Percentiles rank a stretch among this genome's conserved stretches.
These are phyloP conservation scores for Cardiocondyla obscurior DNA, from an alignment of 1,140 invertebrate species.

Conservation along the genomic window DNA sequence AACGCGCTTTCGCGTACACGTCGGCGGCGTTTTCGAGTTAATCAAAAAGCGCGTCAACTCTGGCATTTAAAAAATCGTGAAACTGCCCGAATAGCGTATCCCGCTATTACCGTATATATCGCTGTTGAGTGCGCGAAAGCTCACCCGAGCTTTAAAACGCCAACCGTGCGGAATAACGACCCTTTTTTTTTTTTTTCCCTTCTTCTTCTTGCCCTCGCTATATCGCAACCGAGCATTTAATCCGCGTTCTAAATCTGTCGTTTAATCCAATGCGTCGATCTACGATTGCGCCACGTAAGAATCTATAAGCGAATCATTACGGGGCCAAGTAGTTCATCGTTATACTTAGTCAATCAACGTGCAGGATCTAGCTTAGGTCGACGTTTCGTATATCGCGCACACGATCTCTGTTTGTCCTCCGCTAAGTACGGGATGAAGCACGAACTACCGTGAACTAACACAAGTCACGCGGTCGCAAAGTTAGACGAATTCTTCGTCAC, in stretches of 20 bases:
- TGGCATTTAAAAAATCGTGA: conserved; percentile 10
- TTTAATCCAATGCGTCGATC: neutral
- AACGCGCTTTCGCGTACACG: neutral
- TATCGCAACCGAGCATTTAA: conserved; percentile 11
- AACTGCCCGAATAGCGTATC: neutral
- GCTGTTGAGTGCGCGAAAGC: neutral
- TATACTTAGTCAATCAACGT: neutral
- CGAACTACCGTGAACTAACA: neutral
- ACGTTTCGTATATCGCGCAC: conserved; percentile 15
- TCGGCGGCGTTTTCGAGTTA: neutral
- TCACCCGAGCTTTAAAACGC: conserved; percentile 12
- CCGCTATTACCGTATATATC: neutral
- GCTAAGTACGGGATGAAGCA: conserved; percentile 12
- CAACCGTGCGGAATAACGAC: conserved; percentile 26
- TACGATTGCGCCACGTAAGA: conserved; percentile 11
- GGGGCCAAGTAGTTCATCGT: conserved; percentile 19
- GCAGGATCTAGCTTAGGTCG: neutral
- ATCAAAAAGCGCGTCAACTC: conserved; percentile 29
- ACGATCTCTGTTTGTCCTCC: conserved; percentile 33
- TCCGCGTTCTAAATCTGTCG: conserved; percentile 27
- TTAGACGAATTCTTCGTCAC: conserved; percentile 44
- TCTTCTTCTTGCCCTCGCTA: neutral
- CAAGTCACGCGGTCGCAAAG: neutral
- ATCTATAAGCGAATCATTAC: conserved; percentile 23
- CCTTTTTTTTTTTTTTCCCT: conserved; percentile 19